Evolutionary conservation across 1,140 invertebrate genomes (phyloP), one percentile per base, ranked within the genome.

Genomic region (Rhizoglyphus robini): DNA sequence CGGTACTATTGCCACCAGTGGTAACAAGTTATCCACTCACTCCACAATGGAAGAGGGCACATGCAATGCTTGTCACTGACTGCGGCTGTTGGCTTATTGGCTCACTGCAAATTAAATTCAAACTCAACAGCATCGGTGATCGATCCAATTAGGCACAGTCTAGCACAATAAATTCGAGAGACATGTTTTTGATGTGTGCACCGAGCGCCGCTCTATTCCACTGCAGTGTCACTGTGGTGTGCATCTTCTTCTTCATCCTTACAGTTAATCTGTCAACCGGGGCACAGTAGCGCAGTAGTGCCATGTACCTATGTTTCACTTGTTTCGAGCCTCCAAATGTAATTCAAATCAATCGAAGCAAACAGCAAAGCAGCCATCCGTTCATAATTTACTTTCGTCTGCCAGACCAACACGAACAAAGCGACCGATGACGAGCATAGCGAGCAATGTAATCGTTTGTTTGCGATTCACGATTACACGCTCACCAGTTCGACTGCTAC

Each of bases 341-440:
- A 59, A 59, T 59, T 59, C 57, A 29, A 59, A 59, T 59, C 57
- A 59, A 59, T 59, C 25, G 57, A 59, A 59, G 57, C 57, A 59
- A 29, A 59, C 8, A 59, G 51, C 51, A 8, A 23, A 59, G 13
- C 57, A 59, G 4, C 20, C 57, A 59, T 59, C 8, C 34, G 57
- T 32, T 20, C 18, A 59, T 59, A 59, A 59, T 59, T 59, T 8
- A 31, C 34, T 54, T 54, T 32, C 31, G 8, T 54, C 51, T 8
- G 36, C 18, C 8, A 41, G 18, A 18, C 18, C 36, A 41, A 41
- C 18, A 11, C 8, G 36, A 11, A 18, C 18, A 41, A 41, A 41
- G 36, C 36, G 36, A 41, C 36, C 36, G 36, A 18, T 41, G 18
- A 41, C 36, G 36, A 41, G n/a, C n/a, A n/a, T n/a, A n/a, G n/a